phyloP scores from a whole-genome alignment of 2,888 invertebrate species.

The Anagyrus pseudococci region DNA sequence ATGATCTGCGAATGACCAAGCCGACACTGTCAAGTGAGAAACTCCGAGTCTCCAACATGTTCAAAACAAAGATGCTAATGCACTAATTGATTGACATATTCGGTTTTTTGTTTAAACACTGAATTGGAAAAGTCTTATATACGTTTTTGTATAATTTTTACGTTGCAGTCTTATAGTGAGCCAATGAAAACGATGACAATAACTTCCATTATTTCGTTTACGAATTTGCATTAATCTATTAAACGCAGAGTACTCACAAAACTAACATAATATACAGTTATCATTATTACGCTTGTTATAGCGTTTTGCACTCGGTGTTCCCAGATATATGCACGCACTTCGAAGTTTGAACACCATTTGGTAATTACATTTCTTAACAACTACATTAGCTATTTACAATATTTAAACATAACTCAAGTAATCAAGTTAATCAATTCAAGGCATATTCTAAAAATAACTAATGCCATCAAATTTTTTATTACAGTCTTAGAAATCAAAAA shows the following conservation, averaged over 20 bases:
- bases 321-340: conserved; percentile 28
- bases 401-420: conserved; percentile 25
- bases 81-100: no score
- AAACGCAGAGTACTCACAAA: conserved; percentile 32
- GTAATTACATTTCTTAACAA: conserved; percentile 27
- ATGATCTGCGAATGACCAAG: background rate
- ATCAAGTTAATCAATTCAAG: conserved; percentile 7
- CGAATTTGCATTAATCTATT: conserved; percentile 41
- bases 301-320: conserved; percentile 36
- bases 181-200: conserved; percentile 46
- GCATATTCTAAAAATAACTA: conserved; percentile 20
- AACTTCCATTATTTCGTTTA: conserved; percentile 42
- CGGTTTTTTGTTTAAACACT: background rate
- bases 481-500: background rate
- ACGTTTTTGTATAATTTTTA: conserved; percentile 33
- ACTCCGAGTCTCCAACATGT: background rate
- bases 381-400: conserved; percentile 35
- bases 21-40: background rate
- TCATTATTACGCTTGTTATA: conserved; percentile 21
- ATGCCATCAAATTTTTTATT: background rate
- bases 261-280: conserved; percentile 29
- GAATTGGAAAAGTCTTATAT: conserved; percentile 22
- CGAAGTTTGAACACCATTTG: conserved; percentile 27
- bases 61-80: background rate
- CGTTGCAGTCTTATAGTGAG: conserved; percentile 49